Evolutionary conservation across 2,113 vertebrate genomes (phyloP), one percentile per base, ranked within the genome.

Genomic region (Petrocephalus zakoni): DNA sequence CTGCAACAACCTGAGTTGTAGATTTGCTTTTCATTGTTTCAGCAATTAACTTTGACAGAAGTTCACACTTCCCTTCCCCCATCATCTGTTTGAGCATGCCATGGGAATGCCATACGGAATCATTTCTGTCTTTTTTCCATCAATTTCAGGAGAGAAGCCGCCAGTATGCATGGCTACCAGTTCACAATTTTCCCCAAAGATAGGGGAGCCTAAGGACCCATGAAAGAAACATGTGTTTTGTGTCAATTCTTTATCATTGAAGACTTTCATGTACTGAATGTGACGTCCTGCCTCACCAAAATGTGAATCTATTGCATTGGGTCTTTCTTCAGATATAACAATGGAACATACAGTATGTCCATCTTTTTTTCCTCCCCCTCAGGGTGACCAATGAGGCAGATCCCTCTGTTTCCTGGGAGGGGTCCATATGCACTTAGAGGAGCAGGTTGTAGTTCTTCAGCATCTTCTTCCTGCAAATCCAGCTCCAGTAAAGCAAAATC

Each of bases 361-460:
- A 90, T 92, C 8, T 78, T 91, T 90, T 95, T 94, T 1, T 92
- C 90, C 29, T 64, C 81, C 0, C 37, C 88, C 0, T 1, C 7
- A 49, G 92, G 93, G 83, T 95, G 92, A n/a, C 94, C 94, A 21
- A 95, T 89, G 2, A 95, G 91, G 87, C 90, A 92, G 88, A 94
- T 91, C 5, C 49, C 90, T 34, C 92, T 88, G 1, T 37, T 22
- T 0, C 0, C 4, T 56, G 72, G 53, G 47, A 22, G 51, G 0
- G 25, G 1, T 2, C 42, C n/a, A 58, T 87, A 91, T 4, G 0
- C 5, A 0, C 0, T 0, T 1, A 90, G 6, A 47, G 90, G 89
- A 68, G 4, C 22, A 0, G 37, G 2, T 1, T 87, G 47, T 51
- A 68, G 53, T 6, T 25, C 2, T 29, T 34, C 8, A 29, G 13